phyloP scores from a whole-genome alignment of 2,797 vertebrate genomes.

The Leucoraja ocellata region DNA sequence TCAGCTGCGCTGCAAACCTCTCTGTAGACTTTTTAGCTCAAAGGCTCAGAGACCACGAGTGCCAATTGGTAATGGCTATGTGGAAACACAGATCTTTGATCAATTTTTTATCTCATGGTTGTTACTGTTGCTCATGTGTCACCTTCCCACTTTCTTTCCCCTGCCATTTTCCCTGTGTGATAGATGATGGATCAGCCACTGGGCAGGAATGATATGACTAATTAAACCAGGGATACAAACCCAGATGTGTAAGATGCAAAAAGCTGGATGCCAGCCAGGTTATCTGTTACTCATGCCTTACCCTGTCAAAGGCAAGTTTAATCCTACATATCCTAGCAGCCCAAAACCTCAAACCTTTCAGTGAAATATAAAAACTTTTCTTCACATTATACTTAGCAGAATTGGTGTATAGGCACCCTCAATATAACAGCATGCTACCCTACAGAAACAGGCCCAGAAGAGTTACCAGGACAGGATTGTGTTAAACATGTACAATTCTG shows the following conservation, averaged over 20 bases:
- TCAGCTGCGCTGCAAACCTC: slow-evolving; percentile 80
- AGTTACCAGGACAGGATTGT: slow-evolving; percentile 64
- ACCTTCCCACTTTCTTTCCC: slow-evolving; percentile 75
- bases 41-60: slow-evolving; percentile 76
- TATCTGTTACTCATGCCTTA: slow-evolving; percentile 49
- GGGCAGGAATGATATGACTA: slow-evolving; percentile 65
- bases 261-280: slow-evolving; percentile 64
- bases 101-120: slow-evolving; percentile 80
- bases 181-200: slow-evolving; percentile 66
- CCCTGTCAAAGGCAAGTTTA: slow-evolving; percentile 52
- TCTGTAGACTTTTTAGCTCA: slow-evolving; percentile 83
- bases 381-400: slow-evolving; percentile 64
- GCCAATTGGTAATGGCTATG: slow-evolving; percentile 85
- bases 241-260: slow-evolving; percentile 63
- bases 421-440: slow-evolving; percentile 68
- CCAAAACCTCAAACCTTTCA: slow-evolving; percentile 38
- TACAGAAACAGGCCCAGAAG: slow-evolving; percentile 66
- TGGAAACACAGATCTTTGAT: slow-evolving; percentile 79
- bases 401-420: slow-evolving; percentile 65
- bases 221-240: slow-evolving; percentile 66
- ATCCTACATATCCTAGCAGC: slow-evolving; percentile 51
- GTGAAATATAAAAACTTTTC: slow-evolving; percentile 40
- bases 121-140: slow-evolving; percentile 78
- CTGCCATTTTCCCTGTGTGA: slow-evolving; percentile 55
- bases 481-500: slow-evolving; percentile 63